These are phyloP conservation scores for Leptestheria dahalacensis DNA, from an alignment of 1,140 invertebrate species.

Conservation along the genomic window DNA sequence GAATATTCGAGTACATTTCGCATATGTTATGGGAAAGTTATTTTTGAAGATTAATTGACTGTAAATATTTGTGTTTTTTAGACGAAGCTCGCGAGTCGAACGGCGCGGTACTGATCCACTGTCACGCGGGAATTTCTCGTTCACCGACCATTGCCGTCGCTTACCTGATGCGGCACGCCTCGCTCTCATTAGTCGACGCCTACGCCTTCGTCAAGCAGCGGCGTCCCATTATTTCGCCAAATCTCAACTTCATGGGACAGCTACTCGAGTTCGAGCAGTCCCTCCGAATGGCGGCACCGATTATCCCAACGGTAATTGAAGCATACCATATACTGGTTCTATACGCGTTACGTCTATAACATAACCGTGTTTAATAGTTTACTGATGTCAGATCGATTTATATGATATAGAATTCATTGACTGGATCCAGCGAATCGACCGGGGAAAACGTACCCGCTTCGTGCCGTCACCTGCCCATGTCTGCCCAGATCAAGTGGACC, in stretches of 20 bases:
- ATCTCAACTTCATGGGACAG: constrained; percentile 95
- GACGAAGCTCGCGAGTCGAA: constrained; percentile 65
- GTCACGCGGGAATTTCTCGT: constrained; percentile 85
- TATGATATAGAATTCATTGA: neutral
- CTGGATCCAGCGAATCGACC: neutral
- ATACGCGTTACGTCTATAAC: too few relatives aligned
- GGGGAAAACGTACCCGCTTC: neutral
- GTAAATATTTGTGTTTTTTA: constrained; percentile 39
- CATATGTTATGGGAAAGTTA: neutral
- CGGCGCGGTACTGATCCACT: constrained; percentile 75
- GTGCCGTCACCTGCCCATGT: constrained; percentile 3
- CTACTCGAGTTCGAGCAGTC: constrained; percentile 71
- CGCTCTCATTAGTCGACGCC: constrained; percentile 71
- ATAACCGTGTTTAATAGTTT: too few relatives aligned
- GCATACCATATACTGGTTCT: too few relatives aligned
- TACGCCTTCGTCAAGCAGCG: constrained; percentile 74
- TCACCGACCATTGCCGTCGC: constrained; percentile 89
- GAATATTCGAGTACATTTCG: too few relatives aligned
- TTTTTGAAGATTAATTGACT: neutral
- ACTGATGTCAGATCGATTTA: neutral
- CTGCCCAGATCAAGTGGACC: neutral
- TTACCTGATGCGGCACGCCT: constrained; percentile 81
- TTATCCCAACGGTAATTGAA: neutral
- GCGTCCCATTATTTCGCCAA: constrained; percentile 82
- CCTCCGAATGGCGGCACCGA: constrained; percentile 23